Conservation (phyloP, 1,140 invertebrate species). For the Drosophila ogumai region DNA sequence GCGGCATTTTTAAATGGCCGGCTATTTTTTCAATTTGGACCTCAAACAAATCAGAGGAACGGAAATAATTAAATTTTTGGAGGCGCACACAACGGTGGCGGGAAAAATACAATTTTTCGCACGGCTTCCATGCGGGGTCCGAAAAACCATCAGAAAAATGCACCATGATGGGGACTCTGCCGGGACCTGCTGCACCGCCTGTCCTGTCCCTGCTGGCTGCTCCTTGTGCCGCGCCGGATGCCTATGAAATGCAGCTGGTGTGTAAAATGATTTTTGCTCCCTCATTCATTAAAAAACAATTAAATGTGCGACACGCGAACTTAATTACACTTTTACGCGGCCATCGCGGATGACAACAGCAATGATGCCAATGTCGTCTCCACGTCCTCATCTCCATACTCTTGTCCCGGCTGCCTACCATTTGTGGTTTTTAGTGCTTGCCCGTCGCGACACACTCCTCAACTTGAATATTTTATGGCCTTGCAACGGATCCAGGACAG, state of each 20-base stretch:
- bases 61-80: constrained; percentile 53
- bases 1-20: constrained; percentile 38
- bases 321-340: constrained; percentile 77
- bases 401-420: constrained; percentile 12
- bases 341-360: constrained; percentile 34
- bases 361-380: constrained; percentile 37
- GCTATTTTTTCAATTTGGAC: constrained; percentile 23
- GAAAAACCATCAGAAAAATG: constrained; percentile 28
- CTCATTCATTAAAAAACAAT: constrained; percentile 79
- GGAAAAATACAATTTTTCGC: constrained; percentile 46
- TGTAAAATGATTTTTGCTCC: constrained; percentile 63
- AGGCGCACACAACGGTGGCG: constrained; percentile 3
- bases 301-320: constrained; percentile 75
- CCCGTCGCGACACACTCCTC: constrained; percentile 38
- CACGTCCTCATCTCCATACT: constrained; percentile 3
- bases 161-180: background rate
- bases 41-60: constrained; percentile 47
- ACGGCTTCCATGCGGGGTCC: constrained; percentile 1
- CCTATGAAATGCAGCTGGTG: constrained; percentile 61
- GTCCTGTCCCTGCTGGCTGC: background rate
- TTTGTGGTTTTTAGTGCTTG: constrained; percentile 35
- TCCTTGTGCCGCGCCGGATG: constrained; percentile 9
- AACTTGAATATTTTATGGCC: constrained; percentile 65
- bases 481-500: constrained; percentile 34
- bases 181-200: background rate